phyloP scores from a whole-genome alignment of 2,888 invertebrate species.

The Noctuana brunneofusca region DNA sequence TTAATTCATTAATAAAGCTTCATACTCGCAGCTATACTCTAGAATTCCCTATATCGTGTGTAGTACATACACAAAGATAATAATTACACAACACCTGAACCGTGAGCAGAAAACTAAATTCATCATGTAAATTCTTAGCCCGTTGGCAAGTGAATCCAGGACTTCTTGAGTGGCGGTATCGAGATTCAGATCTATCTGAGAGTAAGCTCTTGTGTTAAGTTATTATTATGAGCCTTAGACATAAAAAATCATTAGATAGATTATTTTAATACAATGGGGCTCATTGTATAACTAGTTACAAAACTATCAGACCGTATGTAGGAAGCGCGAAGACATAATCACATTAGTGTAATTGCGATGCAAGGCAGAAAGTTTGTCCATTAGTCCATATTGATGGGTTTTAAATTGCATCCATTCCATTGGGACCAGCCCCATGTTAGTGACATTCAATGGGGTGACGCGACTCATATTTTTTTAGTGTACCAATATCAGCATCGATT shows the following conservation, averaged over 20 bases:
- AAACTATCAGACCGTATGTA: conserved; percentile 44
- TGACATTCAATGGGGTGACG: conserved; percentile 44
- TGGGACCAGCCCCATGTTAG: conserved; percentile 57
- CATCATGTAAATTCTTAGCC: too few species aligned
- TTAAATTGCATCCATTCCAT: conserved; percentile 72
- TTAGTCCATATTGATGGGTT: conserved; percentile 77
- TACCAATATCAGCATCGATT: conserved; percentile 25
- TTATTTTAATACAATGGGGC: too few species aligned
- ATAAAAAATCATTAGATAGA: not conserved
- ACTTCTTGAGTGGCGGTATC: too few species aligned
- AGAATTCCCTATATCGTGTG: too few species aligned
- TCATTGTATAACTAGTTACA: not conserved
- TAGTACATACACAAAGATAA: too few species aligned
- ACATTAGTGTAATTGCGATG: conserved; percentile 77
- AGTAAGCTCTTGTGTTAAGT: too few species aligned
- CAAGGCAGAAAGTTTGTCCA: conserved; percentile 73
- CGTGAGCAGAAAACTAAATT: too few species aligned
- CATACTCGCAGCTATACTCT: too few species aligned
- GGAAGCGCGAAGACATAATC: conserved; percentile 62
- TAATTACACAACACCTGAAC: too few species aligned
- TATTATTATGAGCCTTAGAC: not conserved
- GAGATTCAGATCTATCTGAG: too few species aligned
- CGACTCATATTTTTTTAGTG: conserved; percentile 35
- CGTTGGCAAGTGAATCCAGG: too few species aligned
- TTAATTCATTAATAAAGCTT: too few species aligned